Conservation (phyloP, 2,797 vertebrate genomes). For the Bucorvus abyssinicus region DNA sequence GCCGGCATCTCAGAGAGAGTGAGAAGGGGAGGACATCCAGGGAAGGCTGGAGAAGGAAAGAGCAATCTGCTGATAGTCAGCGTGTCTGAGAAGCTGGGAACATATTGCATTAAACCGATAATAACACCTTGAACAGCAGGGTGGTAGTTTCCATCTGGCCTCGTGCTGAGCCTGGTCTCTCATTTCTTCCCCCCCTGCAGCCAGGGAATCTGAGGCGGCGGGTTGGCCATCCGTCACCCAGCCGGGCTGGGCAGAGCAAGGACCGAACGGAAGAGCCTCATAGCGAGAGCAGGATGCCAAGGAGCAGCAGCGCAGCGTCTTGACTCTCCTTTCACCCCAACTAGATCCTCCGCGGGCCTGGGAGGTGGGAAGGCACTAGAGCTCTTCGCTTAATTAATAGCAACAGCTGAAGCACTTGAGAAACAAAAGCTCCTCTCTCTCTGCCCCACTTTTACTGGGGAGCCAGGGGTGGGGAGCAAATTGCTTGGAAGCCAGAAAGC, state of each 20-base stretch:
- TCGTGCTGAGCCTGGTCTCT: not conserved
- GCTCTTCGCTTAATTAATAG: constrained; percentile 53
- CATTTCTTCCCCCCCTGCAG: not conserved
- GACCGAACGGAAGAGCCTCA: not conserved
- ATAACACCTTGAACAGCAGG: constrained; percentile 35
- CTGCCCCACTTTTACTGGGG: constrained; percentile 59
- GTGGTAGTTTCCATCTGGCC: constrained; percentile 22
- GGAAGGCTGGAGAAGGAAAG: constrained; percentile 31
- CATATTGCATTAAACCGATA: not conserved
- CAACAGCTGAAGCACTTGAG: constrained; percentile 67
- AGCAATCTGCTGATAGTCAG: constrained; percentile 40
- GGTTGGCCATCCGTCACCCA: not conserved
- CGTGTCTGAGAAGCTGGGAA: constrained; percentile 22
- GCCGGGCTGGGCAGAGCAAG: not conserved
- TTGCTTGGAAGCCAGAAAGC: constrained; percentile 57
- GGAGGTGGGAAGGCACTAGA: constrained; percentile 10
- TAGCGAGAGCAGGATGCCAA: not conserved
- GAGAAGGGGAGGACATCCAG: not conserved
- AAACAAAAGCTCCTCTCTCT: constrained; percentile 63
- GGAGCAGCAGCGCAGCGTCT: not conserved
- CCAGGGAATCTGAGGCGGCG: not conserved
- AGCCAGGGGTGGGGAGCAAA: constrained; percentile 56
- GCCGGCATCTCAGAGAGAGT: not conserved
- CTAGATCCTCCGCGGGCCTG: not conserved
- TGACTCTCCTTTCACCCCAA: not conserved